These are phyloP conservation scores for Murina feae DNA, from an alignment of 2,113 vertebrate species.

Conservation along the genomic window DNA sequence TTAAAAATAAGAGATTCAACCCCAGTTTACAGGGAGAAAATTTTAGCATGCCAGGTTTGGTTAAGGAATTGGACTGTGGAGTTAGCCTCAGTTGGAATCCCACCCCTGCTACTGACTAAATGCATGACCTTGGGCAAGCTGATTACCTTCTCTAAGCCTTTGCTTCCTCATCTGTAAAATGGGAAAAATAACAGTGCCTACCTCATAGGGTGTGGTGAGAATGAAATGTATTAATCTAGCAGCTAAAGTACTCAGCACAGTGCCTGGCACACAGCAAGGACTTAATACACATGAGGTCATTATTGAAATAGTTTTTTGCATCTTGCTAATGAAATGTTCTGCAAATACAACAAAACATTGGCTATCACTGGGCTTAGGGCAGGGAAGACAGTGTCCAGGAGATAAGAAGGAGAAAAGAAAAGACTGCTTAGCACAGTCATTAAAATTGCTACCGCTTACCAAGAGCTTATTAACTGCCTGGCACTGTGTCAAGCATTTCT, in stretches of 20 bases:
- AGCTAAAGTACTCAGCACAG: background rate
- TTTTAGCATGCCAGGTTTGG: background rate
- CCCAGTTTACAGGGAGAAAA: background rate
- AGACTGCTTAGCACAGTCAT: background rate
- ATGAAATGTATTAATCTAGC: background rate
- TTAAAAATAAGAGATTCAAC: slow-evolving; percentile 46
- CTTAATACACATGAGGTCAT: background rate
- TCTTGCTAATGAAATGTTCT: background rate
- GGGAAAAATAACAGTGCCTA: background rate
- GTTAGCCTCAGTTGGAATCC: background rate
- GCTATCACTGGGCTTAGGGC: background rate
- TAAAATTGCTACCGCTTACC: background rate
- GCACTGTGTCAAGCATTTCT: background rate
- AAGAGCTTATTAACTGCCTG: background rate
- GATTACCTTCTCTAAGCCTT: background rate
- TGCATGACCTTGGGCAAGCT: background rate
- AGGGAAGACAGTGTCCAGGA: background rate
- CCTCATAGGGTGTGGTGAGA: background rate
- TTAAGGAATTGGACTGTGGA: background rate
- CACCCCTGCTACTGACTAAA: background rate
- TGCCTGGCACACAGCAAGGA: background rate
- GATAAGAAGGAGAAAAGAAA: background rate
- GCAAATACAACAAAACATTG: background rate
- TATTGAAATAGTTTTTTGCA: background rate
- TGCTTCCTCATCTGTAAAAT: background rate